phyloP scores from a whole-genome alignment of 2,113 vertebrate genomes.

The Tupaia tana region DNA sequence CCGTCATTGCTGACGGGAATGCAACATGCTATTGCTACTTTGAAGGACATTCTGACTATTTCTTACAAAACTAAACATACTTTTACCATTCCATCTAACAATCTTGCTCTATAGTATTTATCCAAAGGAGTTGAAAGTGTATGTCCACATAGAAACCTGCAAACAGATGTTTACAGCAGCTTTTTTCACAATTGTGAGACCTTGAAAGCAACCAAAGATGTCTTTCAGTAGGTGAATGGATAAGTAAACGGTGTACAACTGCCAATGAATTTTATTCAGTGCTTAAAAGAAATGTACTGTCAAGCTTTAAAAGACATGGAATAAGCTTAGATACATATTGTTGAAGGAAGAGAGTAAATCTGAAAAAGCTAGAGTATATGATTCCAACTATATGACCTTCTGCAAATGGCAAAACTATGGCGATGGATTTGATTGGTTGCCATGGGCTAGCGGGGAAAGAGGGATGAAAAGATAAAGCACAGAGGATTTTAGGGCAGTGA shows the following conservation, averaged over 20 bases:
- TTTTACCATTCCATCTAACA: neutral
- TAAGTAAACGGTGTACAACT: neutral
- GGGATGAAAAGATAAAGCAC: neutral
- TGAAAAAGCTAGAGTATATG: neutral
- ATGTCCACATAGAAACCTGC: neutral
- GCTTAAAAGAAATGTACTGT: neutral
- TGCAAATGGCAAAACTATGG: neutral
- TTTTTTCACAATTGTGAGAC: neutral
- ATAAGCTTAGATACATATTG: neutral
- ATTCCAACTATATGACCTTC: neutral
- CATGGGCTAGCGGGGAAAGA: neutral
- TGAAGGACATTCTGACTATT: neutral
- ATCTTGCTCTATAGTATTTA: neutral
- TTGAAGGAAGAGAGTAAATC: neutral
- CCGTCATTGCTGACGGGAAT: neutral
- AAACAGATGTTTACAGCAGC: neutral
- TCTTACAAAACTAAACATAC: neutral
- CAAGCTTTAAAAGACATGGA: neutral
- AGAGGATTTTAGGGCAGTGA: neutral
- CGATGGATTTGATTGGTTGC: neutral
- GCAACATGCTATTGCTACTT: neutral
- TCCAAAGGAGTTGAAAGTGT: neutral
- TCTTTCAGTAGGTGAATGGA: neutral
- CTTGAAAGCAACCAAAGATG: neutral
- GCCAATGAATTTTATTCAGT: neutral